These are phyloP conservation scores for Chlamydotis undulata DNA, from an alignment of 2,113 vertebrate genomes.

Conservation along the genomic window DNA sequence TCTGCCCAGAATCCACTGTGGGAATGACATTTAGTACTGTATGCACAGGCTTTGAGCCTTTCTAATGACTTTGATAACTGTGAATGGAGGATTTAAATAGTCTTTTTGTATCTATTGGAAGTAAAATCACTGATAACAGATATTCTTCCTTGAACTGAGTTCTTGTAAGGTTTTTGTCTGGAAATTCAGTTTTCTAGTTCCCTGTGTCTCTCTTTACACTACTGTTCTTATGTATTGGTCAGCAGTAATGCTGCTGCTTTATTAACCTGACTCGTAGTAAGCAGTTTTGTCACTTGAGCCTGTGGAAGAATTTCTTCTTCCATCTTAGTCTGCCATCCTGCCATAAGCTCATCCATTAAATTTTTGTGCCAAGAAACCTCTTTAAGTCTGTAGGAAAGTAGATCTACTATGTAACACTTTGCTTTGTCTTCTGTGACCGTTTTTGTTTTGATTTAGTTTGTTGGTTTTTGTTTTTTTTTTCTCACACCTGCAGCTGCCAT, in stretches of 20 bases:
- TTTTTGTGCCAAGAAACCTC: background rate
- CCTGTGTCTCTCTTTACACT: background rate
- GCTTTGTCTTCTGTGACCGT: background rate
- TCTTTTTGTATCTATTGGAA: background rate
- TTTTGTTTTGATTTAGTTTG: background rate
- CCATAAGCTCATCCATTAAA: background rate
- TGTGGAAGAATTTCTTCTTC: background rate
- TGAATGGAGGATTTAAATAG: background rate
- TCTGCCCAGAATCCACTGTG: background rate
- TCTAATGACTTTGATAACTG: background rate
- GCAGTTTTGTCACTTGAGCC: background rate
- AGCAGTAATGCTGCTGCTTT: background rate
- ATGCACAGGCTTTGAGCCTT: background rate
- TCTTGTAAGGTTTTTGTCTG: background rate
- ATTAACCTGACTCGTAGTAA: background rate
- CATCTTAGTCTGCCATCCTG: background rate
- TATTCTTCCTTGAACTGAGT: background rate
- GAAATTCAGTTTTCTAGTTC: background rate
- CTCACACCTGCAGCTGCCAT: background rate
- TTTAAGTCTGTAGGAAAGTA: background rate
- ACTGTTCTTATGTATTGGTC: background rate
- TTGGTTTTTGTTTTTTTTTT: background rate
- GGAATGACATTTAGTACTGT: background rate
- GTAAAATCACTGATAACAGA: background rate
- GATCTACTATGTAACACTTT: background rate